Base-by-base conservation (phyloP, 2,113 vertebrate genomes). In the Porphyrio hochstetteri region DNA sequence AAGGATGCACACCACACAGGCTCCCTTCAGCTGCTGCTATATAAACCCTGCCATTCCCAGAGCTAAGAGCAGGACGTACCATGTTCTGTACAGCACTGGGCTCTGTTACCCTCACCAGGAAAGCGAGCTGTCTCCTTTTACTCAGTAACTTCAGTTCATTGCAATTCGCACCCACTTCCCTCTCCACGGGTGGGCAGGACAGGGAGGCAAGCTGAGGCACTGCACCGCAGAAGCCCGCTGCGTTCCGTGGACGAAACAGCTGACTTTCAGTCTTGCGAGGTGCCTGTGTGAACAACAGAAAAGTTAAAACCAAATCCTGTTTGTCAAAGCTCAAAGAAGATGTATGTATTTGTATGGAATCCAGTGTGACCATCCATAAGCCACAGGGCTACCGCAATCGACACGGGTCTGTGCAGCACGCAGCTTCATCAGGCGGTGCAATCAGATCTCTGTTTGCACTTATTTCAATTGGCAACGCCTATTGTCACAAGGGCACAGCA, bases 361-460 rank as follows among this genome's bases (percentile, higher is more conserved):
- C 68, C 59, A 29, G 11, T 16, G 29, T 33, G 69, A 63, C 14
- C 10, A 27, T 5, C 24, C 6, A 4, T 2, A 40, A 59, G 19
- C 16, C 36, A 21, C 31, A 67, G 21, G 65, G 3, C 21, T 36
- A 12, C 60, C 65, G 46, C 13, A 40, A 36, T 4, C 9, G 3
- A 6, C 35, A 19, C 0, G 0, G 0, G 0, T 13, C 17, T 42
- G 68, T n/a, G 7, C n/a, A 77, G 36, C 57, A 72, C 31, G 7
- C 31, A 77, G 36, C 8, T 4, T 19, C 5, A 33, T 15, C 44
- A n/a, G 25, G 28, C 3, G 5, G 9, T 36, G 31, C 23, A 21
- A 23, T 57, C 63, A 4, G 2, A 44, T 3, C 56, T 63, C 75
- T 46, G 11, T 24, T 72, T 33, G 35, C 7, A 3, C 19, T 71